Evolutionary conservation across 2,797 vertebrate species (phyloP), one percentile per base, ranked within the genome.

Genomic region (Myiothlypis coronata): DNA sequence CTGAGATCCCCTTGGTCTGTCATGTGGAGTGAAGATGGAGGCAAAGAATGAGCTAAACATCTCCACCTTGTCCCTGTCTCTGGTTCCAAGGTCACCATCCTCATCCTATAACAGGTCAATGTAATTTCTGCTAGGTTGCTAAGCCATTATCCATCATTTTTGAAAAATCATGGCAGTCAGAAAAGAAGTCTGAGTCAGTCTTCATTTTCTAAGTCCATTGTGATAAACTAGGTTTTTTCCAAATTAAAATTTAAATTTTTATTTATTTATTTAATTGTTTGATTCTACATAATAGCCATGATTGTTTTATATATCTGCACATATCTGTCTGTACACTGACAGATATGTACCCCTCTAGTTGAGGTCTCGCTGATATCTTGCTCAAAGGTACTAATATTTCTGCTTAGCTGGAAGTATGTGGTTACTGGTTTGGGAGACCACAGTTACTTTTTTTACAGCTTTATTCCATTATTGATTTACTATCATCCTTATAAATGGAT

Each of bases 41-140:
- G 19, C 19, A 41, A 60, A 44, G 21, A 60, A 53, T 9, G 12
- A 1, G 0, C 2, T 49, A 32, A 47, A 49, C 2, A 28, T 6
- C 32, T 68, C 8, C 4, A 6, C 11, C 6, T 70, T 79, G 27
- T 13, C 41, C 21, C 12, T 41, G 12, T 56, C 20, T 27, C 24
- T 14, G 3, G 47, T 30, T 69, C 20, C 6, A 7, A 65, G 24
- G 14, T 59, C 52, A 34, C 7, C 4, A 34, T 26, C 2, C 10
- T 39, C 26, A 34, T 39, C 18, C 17, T 57, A 2, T 30, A 41
- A 9, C 0, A 22, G 30, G 10, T 4, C 4, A 22, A 10, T 35
- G 8, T 55, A 15, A 55, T 47, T 75, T 68, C 5, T 16, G 22
- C 26, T 46, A 24, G 8, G 10, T 28, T 44, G 28, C 2, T 28